phyloP scores from a whole-genome alignment of 2,113 vertebrate genomes.

The Heptranchias perlo region DNA sequence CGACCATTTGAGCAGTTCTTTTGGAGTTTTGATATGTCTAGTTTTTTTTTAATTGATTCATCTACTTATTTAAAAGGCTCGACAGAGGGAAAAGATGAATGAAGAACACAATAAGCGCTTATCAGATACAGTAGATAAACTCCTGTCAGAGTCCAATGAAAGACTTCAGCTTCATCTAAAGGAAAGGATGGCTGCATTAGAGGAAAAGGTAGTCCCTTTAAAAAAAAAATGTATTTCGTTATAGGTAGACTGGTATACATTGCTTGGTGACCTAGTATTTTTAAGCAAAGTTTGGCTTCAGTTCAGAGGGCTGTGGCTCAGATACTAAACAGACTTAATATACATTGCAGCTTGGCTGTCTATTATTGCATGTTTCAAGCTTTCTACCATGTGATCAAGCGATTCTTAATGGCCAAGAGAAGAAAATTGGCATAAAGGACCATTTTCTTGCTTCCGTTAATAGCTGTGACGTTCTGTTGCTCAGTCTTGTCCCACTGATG shows the following conservation, averaged over 20 bases:
- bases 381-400: background rate
- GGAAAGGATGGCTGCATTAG: conserved; percentile 92
- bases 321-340: background rate
- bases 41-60: background rate
- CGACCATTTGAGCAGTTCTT: background rate
- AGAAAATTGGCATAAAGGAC: background rate
- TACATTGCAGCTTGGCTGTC: background rate
- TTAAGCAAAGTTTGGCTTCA: background rate
- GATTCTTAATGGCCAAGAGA: background rate
- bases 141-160: conserved; percentile 94
- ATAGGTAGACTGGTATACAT: background rate
- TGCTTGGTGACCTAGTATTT: background rate
- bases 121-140: conserved; percentile 92
- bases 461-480: background rate
- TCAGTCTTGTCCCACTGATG: background rate
- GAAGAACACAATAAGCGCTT: conserved; percentile 95
- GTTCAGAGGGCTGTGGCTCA: background rate
- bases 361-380: background rate
- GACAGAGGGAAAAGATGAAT: conserved; percentile 97
- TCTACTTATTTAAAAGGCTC: conserved; percentile 60
- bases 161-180: conserved; percentile 94
- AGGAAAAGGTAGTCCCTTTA: conserved; percentile 78
- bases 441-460: background rate
- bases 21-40: background rate
- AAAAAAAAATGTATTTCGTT: background rate